phyloP scores from a whole-genome alignment of 2,888 invertebrate species.

The Candidula unifasciata region DNA sequence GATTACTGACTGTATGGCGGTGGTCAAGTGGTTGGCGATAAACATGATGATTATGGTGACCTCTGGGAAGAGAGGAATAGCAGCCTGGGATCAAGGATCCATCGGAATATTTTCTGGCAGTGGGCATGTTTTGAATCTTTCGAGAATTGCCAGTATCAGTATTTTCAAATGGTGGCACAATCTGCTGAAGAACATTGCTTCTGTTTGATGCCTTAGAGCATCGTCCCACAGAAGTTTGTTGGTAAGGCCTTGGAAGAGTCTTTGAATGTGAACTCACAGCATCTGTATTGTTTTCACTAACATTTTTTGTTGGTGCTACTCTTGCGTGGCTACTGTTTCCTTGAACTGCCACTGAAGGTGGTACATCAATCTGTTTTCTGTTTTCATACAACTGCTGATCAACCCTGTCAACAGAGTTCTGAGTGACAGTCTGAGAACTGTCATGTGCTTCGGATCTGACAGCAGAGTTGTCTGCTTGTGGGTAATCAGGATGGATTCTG shows the following conservation, averaged over 20 bases:
- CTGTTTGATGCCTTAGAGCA: not conserved
- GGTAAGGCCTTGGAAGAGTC: constrained; percentile 42
- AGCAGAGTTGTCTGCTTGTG: not conserved
- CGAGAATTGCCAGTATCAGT: not conserved
- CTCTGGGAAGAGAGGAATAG: constrained; percentile 52
- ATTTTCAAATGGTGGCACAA: not conserved
- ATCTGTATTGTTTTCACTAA: constrained; percentile 18
- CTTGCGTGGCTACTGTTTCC: not conserved
- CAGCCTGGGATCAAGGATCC: constrained; percentile 37
- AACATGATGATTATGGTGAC: constrained; percentile 10
- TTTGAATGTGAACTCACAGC: constrained; percentile 20
- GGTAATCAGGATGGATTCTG: constrained; percentile 36
- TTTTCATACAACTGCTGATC: constrained; percentile 51
- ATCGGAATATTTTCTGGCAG: constrained; percentile 45
- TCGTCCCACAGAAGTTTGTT: not conserved
- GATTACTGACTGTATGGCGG: not conserved
- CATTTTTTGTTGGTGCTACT: not conserved
- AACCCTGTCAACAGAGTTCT: constrained; percentile 47
- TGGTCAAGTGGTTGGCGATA: constrained; percentile 22
- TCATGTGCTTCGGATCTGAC: constrained; percentile 9
- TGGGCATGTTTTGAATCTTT: not conserved
- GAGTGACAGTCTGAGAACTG: not conserved
- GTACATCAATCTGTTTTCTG: constrained; percentile 51
- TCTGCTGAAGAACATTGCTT: not conserved
- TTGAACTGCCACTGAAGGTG: constrained; percentile 31